These are phyloP conservation scores for Euspilapteryx auroguttella DNA, from an alignment of 2,888 invertebrate species.

Conservation along the genomic window DNA sequence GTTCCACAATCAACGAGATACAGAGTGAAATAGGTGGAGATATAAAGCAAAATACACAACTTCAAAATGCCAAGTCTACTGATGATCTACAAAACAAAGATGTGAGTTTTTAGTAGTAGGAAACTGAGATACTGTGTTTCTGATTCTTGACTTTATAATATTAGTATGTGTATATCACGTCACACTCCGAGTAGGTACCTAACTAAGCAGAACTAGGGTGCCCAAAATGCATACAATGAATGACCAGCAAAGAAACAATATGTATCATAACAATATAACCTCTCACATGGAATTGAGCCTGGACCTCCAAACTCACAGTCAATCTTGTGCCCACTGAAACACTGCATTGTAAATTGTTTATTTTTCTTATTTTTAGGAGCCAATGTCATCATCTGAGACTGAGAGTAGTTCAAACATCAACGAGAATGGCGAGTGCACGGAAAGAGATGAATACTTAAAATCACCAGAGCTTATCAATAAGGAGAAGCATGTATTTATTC, in stretches of 20 bases:
- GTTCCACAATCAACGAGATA: slow-evolving; percentile 62
- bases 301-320: neutral
- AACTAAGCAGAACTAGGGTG: too few species aligned
- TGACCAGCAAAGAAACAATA: neutral
- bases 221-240: too few species aligned
- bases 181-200: too few species aligned
- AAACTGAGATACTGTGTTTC: too few species aligned
- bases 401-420: slow-evolving; percentile 30
- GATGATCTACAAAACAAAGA: slow-evolving; percentile 41
- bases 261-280: neutral
- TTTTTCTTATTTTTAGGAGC: slow-evolving; percentile 19
- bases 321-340: neutral
- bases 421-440: slow-evolving; percentile 33
- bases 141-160: too few species aligned
- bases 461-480: slow-evolving; percentile 77
- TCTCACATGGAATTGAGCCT: neutral
- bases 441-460: slow-evolving; percentile 66
- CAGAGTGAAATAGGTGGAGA: slow-evolving; percentile 53
- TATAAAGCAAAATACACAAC: slow-evolving; percentile 18
- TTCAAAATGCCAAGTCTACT: slow-evolving; percentile 31
- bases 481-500: slow-evolving; percentile 90
- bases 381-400: slow-evolving; percentile 35
- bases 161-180: slow-evolving; percentile 1
- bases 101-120: slow-evolving; percentile 17
- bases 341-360: neutral